phyloP scores from a whole-genome alignment of 1,140 invertebrate species.

The Daktulosphaira vitifoliae region DNA sequence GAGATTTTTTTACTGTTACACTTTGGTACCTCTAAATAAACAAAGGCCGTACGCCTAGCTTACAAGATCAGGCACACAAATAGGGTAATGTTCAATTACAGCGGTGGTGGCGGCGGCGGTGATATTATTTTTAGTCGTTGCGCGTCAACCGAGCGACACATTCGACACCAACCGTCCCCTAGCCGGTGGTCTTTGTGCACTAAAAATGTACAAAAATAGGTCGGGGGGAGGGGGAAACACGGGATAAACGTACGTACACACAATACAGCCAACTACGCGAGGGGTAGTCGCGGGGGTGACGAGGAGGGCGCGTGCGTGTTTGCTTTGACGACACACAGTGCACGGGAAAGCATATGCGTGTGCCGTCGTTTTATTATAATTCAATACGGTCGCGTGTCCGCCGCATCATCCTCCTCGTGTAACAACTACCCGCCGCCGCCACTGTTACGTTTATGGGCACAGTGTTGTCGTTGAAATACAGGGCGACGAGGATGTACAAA shows the following conservation, averaged over 20 bases:
- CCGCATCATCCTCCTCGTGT: background rate
- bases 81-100: slow-evolving; percentile 14
- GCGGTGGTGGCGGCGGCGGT: background rate
- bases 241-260: too few relatives aligned
- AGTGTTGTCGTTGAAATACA: too few relatives aligned
- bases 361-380: slow-evolving; percentile 22
- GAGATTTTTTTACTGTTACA: background rate
- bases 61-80: too few relatives aligned
- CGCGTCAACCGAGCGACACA: slow-evolving; percentile 8
- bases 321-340: slow-evolving; percentile 17
- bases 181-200: too few relatives aligned
- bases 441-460: too few relatives aligned
- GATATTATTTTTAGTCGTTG: slow-evolving; percentile 20
- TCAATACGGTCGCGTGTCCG: slow-evolving; percentile 15
- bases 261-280: too few relatives aligned
- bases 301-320: slow-evolving; percentile 17
- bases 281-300: background rate
- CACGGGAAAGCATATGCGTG: background rate
- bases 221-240: too few relatives aligned
- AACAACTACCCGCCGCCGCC: too few relatives aligned
- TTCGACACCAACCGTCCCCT: background rate
- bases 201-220: too few relatives aligned
- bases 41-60: slow-evolving; percentile 16
- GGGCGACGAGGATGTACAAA: too few relatives aligned
- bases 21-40: slow-evolving; percentile 12